A percentile compares a stretch with the other conserved stretches of the same genome.
phyloP scores from a whole-genome alignment of 2,113 vertebrate genomes.

The Athene cunicularia region DNA sequence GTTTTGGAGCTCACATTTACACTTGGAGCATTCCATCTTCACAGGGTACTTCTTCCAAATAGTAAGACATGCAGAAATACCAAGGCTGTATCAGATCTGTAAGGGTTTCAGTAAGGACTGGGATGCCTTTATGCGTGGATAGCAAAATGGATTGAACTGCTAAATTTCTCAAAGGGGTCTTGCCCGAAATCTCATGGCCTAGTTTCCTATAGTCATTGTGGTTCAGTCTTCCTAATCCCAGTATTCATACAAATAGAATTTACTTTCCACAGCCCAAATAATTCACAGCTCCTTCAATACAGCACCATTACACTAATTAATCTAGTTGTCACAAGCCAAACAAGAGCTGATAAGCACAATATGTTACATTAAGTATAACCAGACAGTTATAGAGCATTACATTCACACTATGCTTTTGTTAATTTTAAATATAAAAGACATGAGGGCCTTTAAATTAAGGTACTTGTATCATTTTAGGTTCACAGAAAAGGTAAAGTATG shows the following conservation, averaged over 20 bases:
- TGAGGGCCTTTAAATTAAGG: neutral
- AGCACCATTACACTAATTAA: neutral
- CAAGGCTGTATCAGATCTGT: neutral
- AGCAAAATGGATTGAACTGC: neutral
- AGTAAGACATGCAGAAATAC: neutral
- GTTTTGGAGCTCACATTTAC: neutral
- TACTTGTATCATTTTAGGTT: neutral
- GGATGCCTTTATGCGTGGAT: neutral
- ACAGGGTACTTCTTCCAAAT: neutral
- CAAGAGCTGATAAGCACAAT: neutral
- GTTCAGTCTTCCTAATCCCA: neutral
- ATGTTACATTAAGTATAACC: neutral
- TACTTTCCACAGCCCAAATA: neutral
- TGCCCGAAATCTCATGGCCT: neutral
- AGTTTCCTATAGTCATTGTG: neutral
- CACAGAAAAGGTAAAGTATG: neutral
- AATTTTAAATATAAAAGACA: neutral
- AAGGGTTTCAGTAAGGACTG: neutral
- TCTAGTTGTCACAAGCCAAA: neutral
- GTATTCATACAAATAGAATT: neutral
- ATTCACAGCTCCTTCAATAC: neutral
- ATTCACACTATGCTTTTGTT: neutral
- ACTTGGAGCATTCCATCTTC: neutral
- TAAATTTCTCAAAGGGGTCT: neutral
- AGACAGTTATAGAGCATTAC: neutral